Evolutionary conservation across 2,888 invertebrate species (phyloP).

Genomic region (Agonopterix heracliana): DNA sequence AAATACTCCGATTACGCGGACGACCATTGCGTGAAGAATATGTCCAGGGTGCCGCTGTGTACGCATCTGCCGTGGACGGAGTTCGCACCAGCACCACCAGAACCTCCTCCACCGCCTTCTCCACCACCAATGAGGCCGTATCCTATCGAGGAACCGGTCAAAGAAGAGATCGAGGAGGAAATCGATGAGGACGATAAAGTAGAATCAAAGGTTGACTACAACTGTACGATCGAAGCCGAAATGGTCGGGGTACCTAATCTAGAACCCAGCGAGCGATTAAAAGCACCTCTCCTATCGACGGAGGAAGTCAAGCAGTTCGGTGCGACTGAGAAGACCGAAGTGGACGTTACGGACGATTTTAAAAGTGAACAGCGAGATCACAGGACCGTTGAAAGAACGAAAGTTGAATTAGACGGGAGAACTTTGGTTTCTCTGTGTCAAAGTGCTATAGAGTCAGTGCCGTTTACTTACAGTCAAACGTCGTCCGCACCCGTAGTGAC

Average conservation of each 20-base stretch:
- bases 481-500: constrained; percentile 39
- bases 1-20: constrained; percentile 69
- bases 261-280: constrained; percentile 55
- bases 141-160: constrained; percentile 24
- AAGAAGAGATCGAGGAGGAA: constrained; percentile 21
- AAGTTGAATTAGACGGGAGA: constrained; percentile 42
- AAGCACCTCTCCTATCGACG: constrained; percentile 40
- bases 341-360: constrained; percentile 21
- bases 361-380: constrained; percentile 40
- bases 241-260: constrained; percentile 30
- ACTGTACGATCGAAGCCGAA: constrained; percentile 19
- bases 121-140: constrained; percentile 53
- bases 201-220: constrained; percentile 9
- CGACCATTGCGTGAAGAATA: constrained; percentile 63
- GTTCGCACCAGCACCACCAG: constrained; percentile 58
- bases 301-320: constrained; percentile 31
- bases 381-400: constrained; percentile 64
- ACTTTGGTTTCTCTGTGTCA: constrained; percentile 36
- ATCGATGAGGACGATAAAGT: constrained; percentile 11
- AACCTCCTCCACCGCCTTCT: constrained; percentile 46
- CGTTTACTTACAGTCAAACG: constrained; percentile 40
- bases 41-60: constrained; percentile 51
- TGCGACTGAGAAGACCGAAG: constrained; percentile 3
- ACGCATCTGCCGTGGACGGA: constrained; percentile 48
- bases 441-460: constrained; percentile 28